Conservation (phyloP, 2,888 invertebrate species). For the Volucella bombylans region DNA sequence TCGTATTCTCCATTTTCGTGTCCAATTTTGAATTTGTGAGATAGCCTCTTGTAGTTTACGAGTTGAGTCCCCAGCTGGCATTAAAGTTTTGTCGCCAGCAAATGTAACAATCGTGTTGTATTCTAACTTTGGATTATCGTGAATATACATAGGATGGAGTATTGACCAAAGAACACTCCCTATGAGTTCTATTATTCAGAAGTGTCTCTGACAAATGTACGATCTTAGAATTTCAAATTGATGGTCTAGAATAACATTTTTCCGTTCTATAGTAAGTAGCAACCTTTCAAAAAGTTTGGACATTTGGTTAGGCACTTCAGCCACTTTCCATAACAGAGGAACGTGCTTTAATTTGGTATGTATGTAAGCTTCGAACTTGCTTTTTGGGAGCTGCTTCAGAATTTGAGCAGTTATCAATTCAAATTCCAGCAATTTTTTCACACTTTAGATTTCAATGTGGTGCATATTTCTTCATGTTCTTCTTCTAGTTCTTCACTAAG, state of each 20-base stretch:
- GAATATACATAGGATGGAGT: not conserved
- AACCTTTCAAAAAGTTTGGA: too few relatives aligned
- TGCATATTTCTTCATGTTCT: not conserved
- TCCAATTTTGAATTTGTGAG: not conserved
- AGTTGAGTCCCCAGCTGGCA: not conserved
- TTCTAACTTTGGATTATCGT: not conserved
- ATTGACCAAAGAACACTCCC: not conserved
- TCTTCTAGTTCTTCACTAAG: not conserved
- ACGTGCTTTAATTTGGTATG: slow-evolving; percentile 7
- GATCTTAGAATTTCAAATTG: too few relatives aligned
- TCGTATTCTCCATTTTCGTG: slow-evolving; percentile 13
- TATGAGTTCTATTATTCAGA: not conserved
- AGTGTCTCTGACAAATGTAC: not conserved
- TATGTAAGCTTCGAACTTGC: too few relatives aligned
- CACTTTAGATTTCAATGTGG: slow-evolving; percentile 5
- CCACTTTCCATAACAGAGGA: not conserved
- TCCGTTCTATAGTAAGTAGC: too few relatives aligned
- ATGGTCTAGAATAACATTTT: too few relatives aligned
- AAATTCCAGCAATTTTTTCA: not conserved
- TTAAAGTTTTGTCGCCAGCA: not conserved
- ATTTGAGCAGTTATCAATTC: not conserved
- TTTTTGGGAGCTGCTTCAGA: not conserved
- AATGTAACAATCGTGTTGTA: slow-evolving; percentile 11
- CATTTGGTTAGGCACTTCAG: too few relatives aligned
- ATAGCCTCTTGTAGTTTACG: slow-evolving; percentile 5